phyloP scores from a whole-genome alignment of 37 sponge, comb jelly and placozoan species.

The Spongilla lacustris region DNA sequence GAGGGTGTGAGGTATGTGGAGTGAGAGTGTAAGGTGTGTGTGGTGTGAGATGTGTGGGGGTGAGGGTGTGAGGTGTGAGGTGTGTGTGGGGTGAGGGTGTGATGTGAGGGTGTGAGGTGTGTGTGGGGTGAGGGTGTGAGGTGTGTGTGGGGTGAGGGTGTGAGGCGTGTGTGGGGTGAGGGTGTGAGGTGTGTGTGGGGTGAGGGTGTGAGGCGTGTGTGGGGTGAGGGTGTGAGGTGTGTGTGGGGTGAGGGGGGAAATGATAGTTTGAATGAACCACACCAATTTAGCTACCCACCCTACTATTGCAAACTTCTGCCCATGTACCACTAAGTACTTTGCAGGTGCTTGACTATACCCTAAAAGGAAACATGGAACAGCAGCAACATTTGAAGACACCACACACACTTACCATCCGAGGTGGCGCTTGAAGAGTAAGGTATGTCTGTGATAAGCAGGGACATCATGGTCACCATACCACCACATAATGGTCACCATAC shows the following conservation, averaged over 20 bases:
- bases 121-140: too few relatives aligned
- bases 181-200: neutral
- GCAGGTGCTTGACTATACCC: slow-evolving; percentile 16
- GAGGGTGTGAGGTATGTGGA: neutral
- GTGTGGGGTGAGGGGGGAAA: neutral
- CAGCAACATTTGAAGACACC: neutral
- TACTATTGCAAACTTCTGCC: slow-evolving; percentile 77
- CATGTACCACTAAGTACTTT: slow-evolving; percentile 60
- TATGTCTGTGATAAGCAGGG: neutral
- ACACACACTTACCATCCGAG: neutral
- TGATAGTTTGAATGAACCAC: neutral
- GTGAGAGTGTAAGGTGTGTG: neutral
- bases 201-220: neutral
- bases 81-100: neutral
- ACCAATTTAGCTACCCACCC: slow-evolving; percentile 69
- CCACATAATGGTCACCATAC: neutral
- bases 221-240: neutral
- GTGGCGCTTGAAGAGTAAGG: slow-evolving; percentile 10
- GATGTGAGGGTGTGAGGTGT: neutral
- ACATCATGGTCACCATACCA: neutral
- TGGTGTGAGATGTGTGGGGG: neutral
- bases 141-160: too few relatives aligned
- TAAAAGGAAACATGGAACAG: neutral
- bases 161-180: neutral
- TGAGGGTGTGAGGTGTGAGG: neutral